Base-by-base conservation (phyloP, 2,797 vertebrate genomes). In the Chromobotia macracanthus region DNA sequence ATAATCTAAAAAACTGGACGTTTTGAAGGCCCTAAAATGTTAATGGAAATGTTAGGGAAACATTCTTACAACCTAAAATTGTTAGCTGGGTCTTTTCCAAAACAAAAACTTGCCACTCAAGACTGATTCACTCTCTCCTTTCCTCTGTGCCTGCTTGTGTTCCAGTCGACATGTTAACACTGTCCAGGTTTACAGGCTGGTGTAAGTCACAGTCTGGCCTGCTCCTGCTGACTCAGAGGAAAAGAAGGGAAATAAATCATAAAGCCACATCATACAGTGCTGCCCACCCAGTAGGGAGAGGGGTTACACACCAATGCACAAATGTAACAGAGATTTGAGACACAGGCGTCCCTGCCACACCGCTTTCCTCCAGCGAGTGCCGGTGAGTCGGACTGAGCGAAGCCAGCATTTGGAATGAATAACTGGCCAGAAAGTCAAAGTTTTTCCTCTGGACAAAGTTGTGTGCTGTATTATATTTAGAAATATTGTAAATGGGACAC, bases 171-270 rank as follows among this genome's bases (percentile, higher is more conserved):
- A 38, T 68, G 64, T 68, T 71, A 66, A 63, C 48, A 25, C 79
- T 79, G 46, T 50, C 13, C 44, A 71, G 69, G 55, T 72, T 76
- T 79, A 85, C 87, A 83, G 72, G 31, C 82, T 82, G 81, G 84
- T 81, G 71, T 63, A 58, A 74, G 38, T 86, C 70, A 82, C 60
- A 75, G 75, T 85, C 69, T 69, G 81, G 79, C 81, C 70, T 86
- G 66, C 48, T 5, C 78, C 70, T 81, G 72, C 73, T 85, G 86
- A 87, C 72, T 90, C 86, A 84, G 31, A 83, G 69, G 23, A 63
- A 87, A 81, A 84, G 48, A 69, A 67, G 75, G 56, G 78, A 71
- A 76, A 76, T 86, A 83, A 86, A 84, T 86, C 68, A 79, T 48
- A 16, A 78, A 77, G 72, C 77, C 82, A 77, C 82, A 86, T 75